Evolutionary conservation across 2,113 vertebrate genomes (phyloP).

Genomic region (Triplophysa tibetana): DNA sequence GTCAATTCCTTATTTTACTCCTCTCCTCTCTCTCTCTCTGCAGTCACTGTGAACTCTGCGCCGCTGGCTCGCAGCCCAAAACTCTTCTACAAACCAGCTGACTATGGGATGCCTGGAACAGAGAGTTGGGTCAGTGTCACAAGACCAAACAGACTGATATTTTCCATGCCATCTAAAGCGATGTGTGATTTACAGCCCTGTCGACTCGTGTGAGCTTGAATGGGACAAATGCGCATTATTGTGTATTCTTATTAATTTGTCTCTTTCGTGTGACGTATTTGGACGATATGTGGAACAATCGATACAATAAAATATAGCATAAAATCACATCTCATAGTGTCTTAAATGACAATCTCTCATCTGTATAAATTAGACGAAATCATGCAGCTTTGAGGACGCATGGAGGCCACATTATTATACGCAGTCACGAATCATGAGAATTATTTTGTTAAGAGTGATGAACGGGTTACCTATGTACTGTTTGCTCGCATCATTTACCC

Average conservation of each 20-base stretch:
- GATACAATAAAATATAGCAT: too few species aligned
- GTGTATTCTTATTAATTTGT: not conserved
- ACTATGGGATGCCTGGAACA: conserved; percentile 53
- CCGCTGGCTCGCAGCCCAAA: conserved; percentile 55
- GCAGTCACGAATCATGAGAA: conserved; percentile 16
- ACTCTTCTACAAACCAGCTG: conserved; percentile 47
- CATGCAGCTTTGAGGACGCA: not conserved
- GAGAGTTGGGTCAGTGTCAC: conserved; percentile 57
- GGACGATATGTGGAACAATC: not conserved
- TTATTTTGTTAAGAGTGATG: not conserved
- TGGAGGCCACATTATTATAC: not conserved
- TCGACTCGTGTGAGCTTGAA: conserved; percentile 6
- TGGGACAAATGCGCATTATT: conserved; percentile 32
- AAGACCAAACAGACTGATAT: conserved; percentile 58
- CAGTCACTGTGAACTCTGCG: conserved; percentile 54
- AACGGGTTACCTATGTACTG: not conserved
- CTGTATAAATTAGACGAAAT: too few species aligned
- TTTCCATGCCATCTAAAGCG: conserved; percentile 72
- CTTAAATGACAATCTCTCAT: too few species aligned
- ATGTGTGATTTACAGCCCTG: conserved; percentile 54
- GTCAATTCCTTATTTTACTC: not conserved
- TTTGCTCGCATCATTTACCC: not conserved
- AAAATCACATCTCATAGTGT: too few species aligned
- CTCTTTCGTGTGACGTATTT: not conserved
- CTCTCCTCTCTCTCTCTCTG: conserved; percentile 51